Evolutionary conservation across 2,888 invertebrate species (phyloP).

Genomic region (Drosophila longiperda): DNA sequence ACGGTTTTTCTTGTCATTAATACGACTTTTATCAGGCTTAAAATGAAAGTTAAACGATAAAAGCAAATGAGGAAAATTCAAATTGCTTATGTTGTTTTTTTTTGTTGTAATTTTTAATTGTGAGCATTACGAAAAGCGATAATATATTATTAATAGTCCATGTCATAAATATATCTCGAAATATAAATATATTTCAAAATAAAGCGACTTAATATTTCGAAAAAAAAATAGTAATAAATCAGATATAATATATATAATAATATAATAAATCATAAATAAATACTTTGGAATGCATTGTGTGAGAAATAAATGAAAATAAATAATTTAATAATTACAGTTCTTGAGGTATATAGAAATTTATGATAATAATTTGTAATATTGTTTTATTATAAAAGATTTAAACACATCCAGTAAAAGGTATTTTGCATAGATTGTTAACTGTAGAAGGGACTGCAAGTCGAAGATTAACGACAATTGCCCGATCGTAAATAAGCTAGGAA

Average conservation of each 20-base stretch:
- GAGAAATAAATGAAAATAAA: no score
- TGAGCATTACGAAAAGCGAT: background rate
- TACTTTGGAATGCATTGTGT: no score
- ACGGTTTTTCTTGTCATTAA: background rate
- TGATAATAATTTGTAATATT: background rate
- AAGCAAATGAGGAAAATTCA: background rate
- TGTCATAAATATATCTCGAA: no score
- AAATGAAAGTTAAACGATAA: background rate
- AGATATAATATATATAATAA: no score
- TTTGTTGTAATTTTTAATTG: background rate
- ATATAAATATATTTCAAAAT: background rate
- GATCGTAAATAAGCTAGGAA: constrained; percentile 23
- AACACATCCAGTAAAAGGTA: background rate
- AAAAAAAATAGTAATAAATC: no score
- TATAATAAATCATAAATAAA: no score
- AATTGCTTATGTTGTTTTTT: background rate
- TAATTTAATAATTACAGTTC: background rate
- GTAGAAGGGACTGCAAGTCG: background rate
- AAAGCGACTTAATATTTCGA: no score
- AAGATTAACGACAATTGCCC: constrained; percentile 28
- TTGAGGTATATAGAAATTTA: background rate
- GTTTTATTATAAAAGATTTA: background rate
- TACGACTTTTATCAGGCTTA: background rate
- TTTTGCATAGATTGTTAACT: constrained; percentile 18
- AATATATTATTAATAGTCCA: background rate